Percentiles rank a stretch among this genome's conserved stretches.
Evolutionary conservation across 2,888 invertebrate genomes (phyloP).

Genomic region (Agonopterix arenella): DNA sequence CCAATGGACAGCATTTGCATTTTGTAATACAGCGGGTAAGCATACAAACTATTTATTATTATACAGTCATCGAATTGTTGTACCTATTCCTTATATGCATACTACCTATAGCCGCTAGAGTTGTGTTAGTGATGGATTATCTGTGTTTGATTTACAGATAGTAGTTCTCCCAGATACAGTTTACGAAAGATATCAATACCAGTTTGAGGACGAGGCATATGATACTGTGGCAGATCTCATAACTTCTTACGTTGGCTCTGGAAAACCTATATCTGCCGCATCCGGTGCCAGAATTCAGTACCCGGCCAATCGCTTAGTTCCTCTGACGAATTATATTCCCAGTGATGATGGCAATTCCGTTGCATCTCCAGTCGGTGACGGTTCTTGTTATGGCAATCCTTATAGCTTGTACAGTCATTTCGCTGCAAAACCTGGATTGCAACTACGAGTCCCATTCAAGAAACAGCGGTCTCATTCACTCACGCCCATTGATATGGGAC

Average conservation of each 20-base stretch:
- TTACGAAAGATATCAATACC: conserved; percentile 93
- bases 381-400: conserved; percentile 51
- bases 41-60: not conserved
- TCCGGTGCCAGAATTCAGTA: conserved; percentile 92
- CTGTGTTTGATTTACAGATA: conserved; percentile 71
- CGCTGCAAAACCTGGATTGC: conserved; percentile 58
- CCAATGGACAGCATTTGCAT: conserved; percentile 88
- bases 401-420: conserved; percentile 70
- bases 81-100: no score
- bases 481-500: conserved; percentile 78
- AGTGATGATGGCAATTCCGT: conserved; percentile 50
- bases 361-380: conserved; percentile 50
- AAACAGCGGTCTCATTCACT: conserved; percentile 87
- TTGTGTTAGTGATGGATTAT: not conserved
- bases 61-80: not conserved
- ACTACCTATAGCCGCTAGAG: no score
- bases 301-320: conserved; percentile 89
- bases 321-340: conserved; percentile 82
- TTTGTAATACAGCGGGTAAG: conserved; percentile 94
- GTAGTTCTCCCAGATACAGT: conserved; percentile 92
- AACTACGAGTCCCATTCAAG: conserved; percentile 55
- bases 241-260: conserved; percentile 94
- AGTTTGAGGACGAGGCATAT: conserved; percentile 95
- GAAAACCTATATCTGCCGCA: conserved; percentile 90
- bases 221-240: conserved; percentile 95